Evolutionary conservation across 2,113 vertebrate genomes (phyloP).

Genomic region (Oxyruncus cristatus): DNA sequence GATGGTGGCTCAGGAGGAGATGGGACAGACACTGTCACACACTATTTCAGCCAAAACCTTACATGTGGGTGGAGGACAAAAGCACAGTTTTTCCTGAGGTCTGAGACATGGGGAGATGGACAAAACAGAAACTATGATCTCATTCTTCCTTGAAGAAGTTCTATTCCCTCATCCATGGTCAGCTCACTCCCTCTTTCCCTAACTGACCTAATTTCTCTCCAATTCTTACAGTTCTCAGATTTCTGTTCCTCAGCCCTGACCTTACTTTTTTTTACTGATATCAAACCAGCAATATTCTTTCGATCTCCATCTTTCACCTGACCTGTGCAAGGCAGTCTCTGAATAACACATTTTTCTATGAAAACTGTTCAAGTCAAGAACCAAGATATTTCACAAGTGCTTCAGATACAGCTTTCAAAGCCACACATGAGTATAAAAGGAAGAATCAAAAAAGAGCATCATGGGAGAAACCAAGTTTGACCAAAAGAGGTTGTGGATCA

Average conservation of each 20-base stretch:
- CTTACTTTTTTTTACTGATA: neutral
- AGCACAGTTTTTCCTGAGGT: neutral
- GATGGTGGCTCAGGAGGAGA: neutral
- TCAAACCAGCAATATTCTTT: neutral
- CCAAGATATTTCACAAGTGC: neutral
- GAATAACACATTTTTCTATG: neutral
- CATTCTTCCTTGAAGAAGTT: neutral
- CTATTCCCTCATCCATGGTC: neutral
- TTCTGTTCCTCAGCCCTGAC: neutral
- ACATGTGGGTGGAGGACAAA: neutral
- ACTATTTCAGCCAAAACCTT: neutral
- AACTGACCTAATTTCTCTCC: neutral
- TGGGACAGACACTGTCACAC: neutral
- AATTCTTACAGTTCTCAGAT: neutral
- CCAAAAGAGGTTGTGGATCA: neutral
- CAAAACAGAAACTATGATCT: neutral
- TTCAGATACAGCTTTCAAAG: neutral
- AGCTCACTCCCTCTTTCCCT: neutral
- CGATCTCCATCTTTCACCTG: neutral
- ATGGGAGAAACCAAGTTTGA: neutral
- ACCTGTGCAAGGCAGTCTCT: neutral
- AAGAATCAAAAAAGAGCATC: neutral
- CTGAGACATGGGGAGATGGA: neutral
- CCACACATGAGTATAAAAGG: neutral
- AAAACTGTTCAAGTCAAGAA: neutral